phyloP scores from a whole-genome alignment of 2,797 vertebrate genomes.

The Sebastes diaconus region DNA sequence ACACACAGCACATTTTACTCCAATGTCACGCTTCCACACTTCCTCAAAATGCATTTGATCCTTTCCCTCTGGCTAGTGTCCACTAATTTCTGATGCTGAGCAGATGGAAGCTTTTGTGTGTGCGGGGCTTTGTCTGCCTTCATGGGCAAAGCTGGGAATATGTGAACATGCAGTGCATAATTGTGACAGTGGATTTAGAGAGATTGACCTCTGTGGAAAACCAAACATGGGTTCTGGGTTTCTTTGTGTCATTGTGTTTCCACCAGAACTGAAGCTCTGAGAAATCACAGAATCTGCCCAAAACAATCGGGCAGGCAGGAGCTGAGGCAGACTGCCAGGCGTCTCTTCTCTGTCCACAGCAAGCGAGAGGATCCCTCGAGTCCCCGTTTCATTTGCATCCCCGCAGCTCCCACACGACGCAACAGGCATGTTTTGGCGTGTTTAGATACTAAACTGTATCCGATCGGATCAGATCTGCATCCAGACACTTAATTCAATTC shows the following conservation, averaged over 20 bases:
- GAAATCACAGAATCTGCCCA: constrained; percentile 33
- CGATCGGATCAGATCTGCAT: constrained; percentile 21
- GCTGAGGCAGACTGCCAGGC: constrained; percentile 31
- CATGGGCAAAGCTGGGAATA: constrained; percentile 23
- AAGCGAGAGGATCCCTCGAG: constrained; percentile 21
- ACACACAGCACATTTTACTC: neutral
- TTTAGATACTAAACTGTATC: constrained; percentile 30
- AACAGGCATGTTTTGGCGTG: constrained; percentile 40
- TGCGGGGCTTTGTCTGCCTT: constrained; percentile 14
- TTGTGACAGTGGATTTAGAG: constrained; percentile 27
- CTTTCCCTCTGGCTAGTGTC: constrained; percentile 28
- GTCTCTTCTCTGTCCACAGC: constrained; percentile 26
- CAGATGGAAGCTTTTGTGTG: constrained; percentile 43
- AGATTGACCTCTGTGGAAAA: constrained; percentile 24
- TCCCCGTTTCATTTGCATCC: constrained; percentile 30
- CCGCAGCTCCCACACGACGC: constrained; percentile 36
- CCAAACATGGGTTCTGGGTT: constrained; percentile 19
- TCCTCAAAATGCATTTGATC: constrained; percentile 36
- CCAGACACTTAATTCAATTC: constrained; percentile 2
- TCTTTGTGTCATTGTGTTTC: neutral
- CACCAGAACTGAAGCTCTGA: constrained; percentile 1
- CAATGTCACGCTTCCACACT: constrained; percentile 33
- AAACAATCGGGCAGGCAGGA: constrained; percentile 26
- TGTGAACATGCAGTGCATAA: constrained; percentile 21
- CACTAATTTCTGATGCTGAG: constrained; percentile 27